Conservation (phyloP, 2,797 vertebrate genomes). For the Acestrorhynchus altus region DNA sequence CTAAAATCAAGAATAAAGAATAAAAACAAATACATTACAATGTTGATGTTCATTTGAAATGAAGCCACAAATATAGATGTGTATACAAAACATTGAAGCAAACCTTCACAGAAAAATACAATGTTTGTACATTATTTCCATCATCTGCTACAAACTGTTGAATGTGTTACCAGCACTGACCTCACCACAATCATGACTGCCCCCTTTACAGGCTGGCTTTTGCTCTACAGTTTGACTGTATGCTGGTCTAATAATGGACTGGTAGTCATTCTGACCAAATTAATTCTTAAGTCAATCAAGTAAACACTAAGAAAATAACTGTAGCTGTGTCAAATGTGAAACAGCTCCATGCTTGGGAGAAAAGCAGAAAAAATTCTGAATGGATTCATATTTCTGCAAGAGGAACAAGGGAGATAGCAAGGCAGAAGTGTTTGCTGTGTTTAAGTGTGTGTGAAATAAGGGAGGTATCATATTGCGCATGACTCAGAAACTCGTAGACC, state of each 20-base stretch:
- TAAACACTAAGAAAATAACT: not conserved
- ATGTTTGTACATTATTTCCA: not conserved
- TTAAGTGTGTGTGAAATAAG: constrained; percentile 11
- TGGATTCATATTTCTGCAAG: constrained; percentile 42
- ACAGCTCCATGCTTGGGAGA: constrained; percentile 1
- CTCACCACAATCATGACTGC: not conserved
- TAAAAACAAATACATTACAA: too few relatives aligned
- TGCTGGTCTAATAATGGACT: constrained; percentile 6
- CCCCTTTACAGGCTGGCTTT: not conserved
- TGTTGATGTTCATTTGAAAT: not conserved
- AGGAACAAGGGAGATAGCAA: not conserved
- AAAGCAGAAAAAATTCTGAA: constrained; percentile 39
- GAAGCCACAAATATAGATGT: not conserved
- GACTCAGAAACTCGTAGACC: constrained; percentile 22
- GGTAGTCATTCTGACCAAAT: not conserved
- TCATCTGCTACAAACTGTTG: not conserved
- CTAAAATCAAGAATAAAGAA: not conserved
- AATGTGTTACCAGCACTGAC: constrained; percentile 7
- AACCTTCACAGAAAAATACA: not conserved
- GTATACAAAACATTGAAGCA: not conserved
- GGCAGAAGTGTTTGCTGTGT: not conserved
- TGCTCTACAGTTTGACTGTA: not conserved
- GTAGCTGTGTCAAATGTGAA: not conserved
- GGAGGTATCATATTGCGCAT: constrained; percentile 27
- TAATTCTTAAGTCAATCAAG: not conserved